A percentile compares a stretch with the other conserved stretches of the same genome.
phyloP scores from a whole-genome alignment of 2,113 vertebrate species.

The Pteronura brasiliensis region DNA sequence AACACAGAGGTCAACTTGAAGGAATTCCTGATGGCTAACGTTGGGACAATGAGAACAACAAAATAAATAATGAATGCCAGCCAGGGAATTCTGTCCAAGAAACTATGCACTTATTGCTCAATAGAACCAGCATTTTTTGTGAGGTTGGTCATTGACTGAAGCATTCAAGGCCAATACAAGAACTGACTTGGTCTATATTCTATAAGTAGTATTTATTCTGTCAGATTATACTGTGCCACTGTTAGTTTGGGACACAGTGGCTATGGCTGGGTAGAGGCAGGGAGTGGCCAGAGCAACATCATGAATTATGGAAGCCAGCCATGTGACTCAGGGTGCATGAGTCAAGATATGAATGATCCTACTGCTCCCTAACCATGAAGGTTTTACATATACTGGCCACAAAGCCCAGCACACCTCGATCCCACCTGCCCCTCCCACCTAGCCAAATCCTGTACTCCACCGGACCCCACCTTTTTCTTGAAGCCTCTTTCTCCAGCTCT shows the following conservation, averaged over 20 bases:
- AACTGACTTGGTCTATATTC: neutral
- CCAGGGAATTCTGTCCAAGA: neutral
- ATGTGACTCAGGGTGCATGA: neutral
- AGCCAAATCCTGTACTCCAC: neutral
- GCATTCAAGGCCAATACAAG: neutral
- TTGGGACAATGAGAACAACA: neutral
- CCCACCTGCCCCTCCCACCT: neutral
- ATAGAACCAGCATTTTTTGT: neutral
- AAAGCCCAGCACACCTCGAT: neutral
- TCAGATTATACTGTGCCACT: neutral
- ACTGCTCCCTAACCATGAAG: neutral
- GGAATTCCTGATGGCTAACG: neutral
- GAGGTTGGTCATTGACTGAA: neutral
- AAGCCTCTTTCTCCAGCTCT: neutral
- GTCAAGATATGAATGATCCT: neutral
- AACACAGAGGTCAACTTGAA: neutral
- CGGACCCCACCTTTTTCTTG: neutral
- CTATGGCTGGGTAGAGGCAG: neutral
- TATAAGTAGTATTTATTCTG: neutral
- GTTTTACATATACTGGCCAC: neutral
- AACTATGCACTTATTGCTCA: fast-evolving
- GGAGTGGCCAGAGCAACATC: neutral
- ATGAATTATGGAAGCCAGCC: neutral
- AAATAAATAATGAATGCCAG: neutral
- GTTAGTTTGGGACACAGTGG: neutral